Percentiles rank a stretch among this genome's conserved stretches.
Conservation (phyloP, 2,113 vertebrate species). For the Myocastor coypus region DNA sequence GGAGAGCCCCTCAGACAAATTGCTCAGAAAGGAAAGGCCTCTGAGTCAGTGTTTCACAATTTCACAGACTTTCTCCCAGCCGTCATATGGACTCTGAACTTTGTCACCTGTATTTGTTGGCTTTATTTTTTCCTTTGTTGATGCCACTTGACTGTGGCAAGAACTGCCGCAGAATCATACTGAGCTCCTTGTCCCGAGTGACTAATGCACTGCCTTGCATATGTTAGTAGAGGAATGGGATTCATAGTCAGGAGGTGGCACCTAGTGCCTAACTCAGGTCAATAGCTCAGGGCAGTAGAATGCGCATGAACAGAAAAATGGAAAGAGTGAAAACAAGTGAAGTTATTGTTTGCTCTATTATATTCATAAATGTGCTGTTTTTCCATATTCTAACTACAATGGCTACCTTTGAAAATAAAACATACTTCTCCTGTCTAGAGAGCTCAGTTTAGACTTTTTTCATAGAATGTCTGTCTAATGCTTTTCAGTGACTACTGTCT, state of each 20-base stretch:
- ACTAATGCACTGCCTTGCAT: neutral
- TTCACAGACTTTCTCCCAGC: neutral
- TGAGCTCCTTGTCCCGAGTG: neutral
- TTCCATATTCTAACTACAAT: neutral
- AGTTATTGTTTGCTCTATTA: neutral
- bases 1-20: neutral
- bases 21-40: neutral
- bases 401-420: neutral
- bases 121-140: neutral
- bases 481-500: neutral
- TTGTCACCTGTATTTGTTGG: neutral
- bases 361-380: neutral
- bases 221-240: neutral
- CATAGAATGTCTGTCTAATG: neutral
- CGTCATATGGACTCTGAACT: neutral
- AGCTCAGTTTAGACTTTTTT: neutral
- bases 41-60: neutral
- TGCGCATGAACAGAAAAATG: neutral
- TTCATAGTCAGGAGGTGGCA: neutral
- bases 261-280: neutral
- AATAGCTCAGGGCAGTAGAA: neutral
- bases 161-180: neutral
- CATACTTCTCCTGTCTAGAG: neutral
- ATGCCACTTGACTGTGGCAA: neutral
- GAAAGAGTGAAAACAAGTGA: neutral